Conservation (phyloP, 2,888 invertebrate species). For the Celastrina argiolus region DNA sequence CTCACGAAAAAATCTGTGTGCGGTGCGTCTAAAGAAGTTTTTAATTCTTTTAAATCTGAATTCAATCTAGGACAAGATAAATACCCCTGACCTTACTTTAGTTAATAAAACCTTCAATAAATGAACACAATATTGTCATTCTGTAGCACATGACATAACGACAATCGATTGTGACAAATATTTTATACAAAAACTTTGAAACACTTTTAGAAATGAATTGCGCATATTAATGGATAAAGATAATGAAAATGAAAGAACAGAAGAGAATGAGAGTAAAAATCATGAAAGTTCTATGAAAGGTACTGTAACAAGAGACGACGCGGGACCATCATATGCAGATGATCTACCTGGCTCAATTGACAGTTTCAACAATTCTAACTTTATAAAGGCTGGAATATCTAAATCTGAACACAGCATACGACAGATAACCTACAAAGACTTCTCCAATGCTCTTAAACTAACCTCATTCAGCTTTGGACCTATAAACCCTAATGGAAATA, state of each 20-base stretch:
- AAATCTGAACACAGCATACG: conserved; percentile 67
- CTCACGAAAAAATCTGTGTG: too few relatives aligned
- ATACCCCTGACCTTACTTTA: too few relatives aligned
- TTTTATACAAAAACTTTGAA: conserved; percentile 30
- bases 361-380: conserved; percentile 36
- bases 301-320: conserved; percentile 45
- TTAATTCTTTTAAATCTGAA: too few relatives aligned
- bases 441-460: conserved; percentile 54
- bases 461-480: conserved; percentile 53
- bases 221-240: conserved; percentile 60
- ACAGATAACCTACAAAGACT: conserved; percentile 58
- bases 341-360: conserved; percentile 55
- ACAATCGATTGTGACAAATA: conserved; percentile 29
- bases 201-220: conserved; percentile 43
- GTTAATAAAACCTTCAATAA: not conserved
- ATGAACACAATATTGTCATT: not conserved
- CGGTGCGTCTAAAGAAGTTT: too few relatives aligned
- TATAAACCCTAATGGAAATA: conserved; percentile 28
- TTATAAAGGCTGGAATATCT: conserved; percentile 52
- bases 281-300: conserved; percentile 36
- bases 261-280: conserved; percentile 38
- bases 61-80: too few relatives aligned
- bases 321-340: conserved; percentile 55
- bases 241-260: conserved; percentile 39
- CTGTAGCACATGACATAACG: not conserved